Evolutionary conservation across 2,888 invertebrate species (phyloP).

Genomic region (Ectropis crepuscularia): DNA sequence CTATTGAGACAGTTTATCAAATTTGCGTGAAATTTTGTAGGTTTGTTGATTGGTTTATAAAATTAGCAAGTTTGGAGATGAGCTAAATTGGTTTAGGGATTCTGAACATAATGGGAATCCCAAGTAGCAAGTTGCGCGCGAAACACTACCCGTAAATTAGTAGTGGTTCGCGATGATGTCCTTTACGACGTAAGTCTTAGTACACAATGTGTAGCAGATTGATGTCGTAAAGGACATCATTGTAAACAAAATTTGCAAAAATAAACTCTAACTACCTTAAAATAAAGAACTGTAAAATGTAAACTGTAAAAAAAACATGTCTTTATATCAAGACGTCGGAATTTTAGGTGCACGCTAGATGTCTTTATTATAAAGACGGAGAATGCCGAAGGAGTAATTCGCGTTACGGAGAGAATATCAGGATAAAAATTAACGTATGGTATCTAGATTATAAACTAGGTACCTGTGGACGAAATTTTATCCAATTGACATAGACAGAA

Average conservation of each 20-base stretch:
- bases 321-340: background rate
- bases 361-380: no score
- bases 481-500: background rate
- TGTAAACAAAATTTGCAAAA: background rate
- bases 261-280: background rate
- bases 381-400: no score
- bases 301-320: background rate
- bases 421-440: background rate
- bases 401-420: no score
- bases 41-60: background rate
- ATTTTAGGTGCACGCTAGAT: no score
- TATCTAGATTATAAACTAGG: no score
- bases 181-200: background rate
- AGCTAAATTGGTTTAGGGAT: background rate
- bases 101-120: background rate
- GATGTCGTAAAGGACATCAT: background rate
- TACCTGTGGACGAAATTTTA: background rate
- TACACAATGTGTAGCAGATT: background rate
- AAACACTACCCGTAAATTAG: slow-evolving; percentile 1
- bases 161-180: background rate
- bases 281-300: no score
- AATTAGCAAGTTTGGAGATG: background rate
- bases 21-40: background rate
- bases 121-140: background rate
- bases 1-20: background rate